phyloP scores from a whole-genome alignment of 2,888 invertebrate genomes.

The Chrysina gloriosa region DNA sequence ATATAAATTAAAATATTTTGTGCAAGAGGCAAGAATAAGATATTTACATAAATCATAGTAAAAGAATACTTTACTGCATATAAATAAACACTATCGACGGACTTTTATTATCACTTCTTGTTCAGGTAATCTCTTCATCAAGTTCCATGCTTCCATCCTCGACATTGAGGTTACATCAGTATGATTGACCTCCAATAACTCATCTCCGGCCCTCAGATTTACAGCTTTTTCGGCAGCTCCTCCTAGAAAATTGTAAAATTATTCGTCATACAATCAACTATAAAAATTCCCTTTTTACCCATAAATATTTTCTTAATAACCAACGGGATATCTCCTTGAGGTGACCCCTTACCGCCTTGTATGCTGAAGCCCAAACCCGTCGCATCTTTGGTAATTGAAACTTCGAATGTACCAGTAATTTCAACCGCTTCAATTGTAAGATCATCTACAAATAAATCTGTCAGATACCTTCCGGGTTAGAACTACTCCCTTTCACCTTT shows the following conservation, averaged over 20 bases:
- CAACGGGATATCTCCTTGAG: slow-evolving; percentile 88
- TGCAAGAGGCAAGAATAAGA: slow-evolving; percentile 41
- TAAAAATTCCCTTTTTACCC: slow-evolving; percentile 71
- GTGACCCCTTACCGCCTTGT: slow-evolving; percentile 93
- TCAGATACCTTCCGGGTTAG: background rate
- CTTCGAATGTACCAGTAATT: slow-evolving; percentile 45
- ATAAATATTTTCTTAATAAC: slow-evolving; percentile 93
- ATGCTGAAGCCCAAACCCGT: slow-evolving; percentile 94
- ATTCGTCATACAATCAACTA: too few relatives aligned
- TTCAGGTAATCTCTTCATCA: slow-evolving; percentile 89
- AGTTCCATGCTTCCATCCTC: slow-evolving; percentile 95
- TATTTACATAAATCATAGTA: slow-evolving; percentile 34
- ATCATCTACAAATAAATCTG: background rate
- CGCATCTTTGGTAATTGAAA: slow-evolving; percentile 78
- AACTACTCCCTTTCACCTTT: background rate
- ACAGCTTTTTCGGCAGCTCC: slow-evolving; percentile 91
- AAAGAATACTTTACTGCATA: slow-evolving; percentile 28
- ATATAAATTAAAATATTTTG: slow-evolving; percentile 36
- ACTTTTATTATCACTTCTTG: slow-evolving; percentile 77
- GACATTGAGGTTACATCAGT: slow-evolving; percentile 84
- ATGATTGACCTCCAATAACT: slow-evolving; percentile 86
- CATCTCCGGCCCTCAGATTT: slow-evolving; percentile 86
- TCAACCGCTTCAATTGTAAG: background rate
- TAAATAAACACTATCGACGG: slow-evolving; percentile 45
- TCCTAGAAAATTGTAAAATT: slow-evolving; percentile 67